phyloP scores from a whole-genome alignment of 2,888 invertebrate genomes.

The Cryptosula pallasiana region DNA sequence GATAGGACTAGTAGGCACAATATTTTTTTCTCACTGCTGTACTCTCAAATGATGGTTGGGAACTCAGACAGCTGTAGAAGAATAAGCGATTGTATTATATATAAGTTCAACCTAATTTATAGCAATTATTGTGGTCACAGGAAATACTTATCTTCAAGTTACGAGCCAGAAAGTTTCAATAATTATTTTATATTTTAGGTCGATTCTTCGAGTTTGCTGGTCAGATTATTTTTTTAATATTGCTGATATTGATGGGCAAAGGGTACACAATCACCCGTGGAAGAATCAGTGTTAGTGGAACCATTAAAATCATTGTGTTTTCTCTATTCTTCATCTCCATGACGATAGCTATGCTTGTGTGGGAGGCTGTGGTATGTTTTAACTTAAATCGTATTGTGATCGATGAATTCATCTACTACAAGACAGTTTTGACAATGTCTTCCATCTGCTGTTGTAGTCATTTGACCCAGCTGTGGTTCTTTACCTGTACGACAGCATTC shows the following conservation, averaged over 20 bases:
- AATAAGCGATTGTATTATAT: too few relatives aligned
- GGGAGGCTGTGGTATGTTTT: constrained; percentile 66
- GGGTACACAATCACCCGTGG: constrained; percentile 87
- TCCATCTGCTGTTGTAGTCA: constrained; percentile 57
- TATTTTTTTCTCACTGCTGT: too few relatives aligned
- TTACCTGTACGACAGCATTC: constrained; percentile 83
- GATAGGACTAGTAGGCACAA: too few relatives aligned
- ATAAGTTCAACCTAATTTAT: too few relatives aligned
- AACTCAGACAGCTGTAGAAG: too few relatives aligned
- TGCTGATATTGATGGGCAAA: constrained; percentile 77
- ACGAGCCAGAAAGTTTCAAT: too few relatives aligned
- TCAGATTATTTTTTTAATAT: constrained; percentile 69
- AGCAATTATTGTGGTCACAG: too few relatives aligned
- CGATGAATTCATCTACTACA: too few relatives aligned
- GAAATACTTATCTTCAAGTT: too few relatives aligned
- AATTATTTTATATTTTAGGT: constrained; percentile 61
- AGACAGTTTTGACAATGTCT: not conserved
- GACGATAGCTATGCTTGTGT: constrained; percentile 72
- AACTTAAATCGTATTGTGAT: not conserved
- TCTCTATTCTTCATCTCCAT: constrained; percentile 70
- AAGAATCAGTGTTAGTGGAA: constrained; percentile 66
- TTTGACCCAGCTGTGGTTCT: constrained; percentile 87
- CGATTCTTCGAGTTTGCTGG: constrained; percentile 67
- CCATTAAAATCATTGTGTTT: constrained; percentile 73
- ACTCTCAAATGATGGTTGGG: too few relatives aligned